These are phyloP conservation scores for Dryas iulia DNA, from an alignment of 1,140 invertebrate species.

Conservation along the genomic window DNA sequence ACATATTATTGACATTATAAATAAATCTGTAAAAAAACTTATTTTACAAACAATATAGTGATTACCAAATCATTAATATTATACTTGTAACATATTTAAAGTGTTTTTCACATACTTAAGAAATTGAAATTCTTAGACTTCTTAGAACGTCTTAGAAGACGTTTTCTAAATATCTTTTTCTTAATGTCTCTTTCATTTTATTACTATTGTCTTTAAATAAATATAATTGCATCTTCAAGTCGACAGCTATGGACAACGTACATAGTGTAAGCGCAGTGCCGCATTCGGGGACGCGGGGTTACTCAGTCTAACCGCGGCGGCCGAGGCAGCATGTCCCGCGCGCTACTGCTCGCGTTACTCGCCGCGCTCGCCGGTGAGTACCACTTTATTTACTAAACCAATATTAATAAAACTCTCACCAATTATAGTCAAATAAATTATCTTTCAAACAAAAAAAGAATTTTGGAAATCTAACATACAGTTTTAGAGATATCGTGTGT, in stretches of 20 bases:
- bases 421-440: neutral
- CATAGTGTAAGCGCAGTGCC: conserved; percentile 59
- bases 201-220: neutral
- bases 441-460: neutral
- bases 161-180: neutral
- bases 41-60: too few species aligned
- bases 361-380: conserved; percentile 63
- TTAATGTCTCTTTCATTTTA: too few species aligned
- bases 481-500: neutral
- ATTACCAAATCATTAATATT: too few species aligned
- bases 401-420: neutral
- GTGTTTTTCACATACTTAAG: too few species aligned
- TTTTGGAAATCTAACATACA: neutral
- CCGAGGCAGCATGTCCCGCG: conserved; percentile 54
- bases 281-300: conserved; percentile 68
- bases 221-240: conserved; percentile 20
- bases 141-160: neutral
- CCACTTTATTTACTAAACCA: neutral
- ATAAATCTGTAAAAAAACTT: too few species aligned
- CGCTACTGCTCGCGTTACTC: conserved; percentile 41
- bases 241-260: conserved; percentile 25
- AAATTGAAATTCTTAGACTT: too few species aligned
- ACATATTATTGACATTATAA: too few species aligned
- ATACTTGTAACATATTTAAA: too few species aligned
- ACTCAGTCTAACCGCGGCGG: conserved; percentile 41